phyloP scores from a whole-genome alignment of 2,797 vertebrate genomes.

The Monodelphis domestica region DNA sequence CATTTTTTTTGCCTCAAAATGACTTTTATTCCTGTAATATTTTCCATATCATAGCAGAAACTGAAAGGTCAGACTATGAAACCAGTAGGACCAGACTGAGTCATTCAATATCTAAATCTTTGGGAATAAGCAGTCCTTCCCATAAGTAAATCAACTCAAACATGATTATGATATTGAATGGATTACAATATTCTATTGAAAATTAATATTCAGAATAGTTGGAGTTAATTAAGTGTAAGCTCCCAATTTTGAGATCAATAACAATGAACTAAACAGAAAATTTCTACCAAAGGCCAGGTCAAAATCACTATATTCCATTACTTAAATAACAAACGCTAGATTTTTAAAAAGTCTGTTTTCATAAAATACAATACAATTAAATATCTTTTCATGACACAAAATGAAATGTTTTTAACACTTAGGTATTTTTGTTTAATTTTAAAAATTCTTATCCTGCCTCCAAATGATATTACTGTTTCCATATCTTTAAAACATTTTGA shows the following conservation, averaged over 20 bases:
- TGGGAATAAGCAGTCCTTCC: neutral
- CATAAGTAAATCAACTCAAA: neutral
- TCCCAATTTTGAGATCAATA: conserved; percentile 21
- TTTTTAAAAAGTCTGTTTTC: neutral
- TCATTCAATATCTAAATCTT: conserved; percentile 14
- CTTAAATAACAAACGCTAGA: neutral
- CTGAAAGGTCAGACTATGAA: conserved; percentile 40
- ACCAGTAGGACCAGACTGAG: neutral
- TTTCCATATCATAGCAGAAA: conserved; percentile 48
- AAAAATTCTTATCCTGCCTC: neutral
- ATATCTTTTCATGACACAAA: neutral
- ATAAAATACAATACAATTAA: neutral
- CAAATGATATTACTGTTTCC: neutral
- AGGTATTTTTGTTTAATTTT: conserved; percentile 13
- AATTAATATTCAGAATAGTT: neutral
- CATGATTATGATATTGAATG: neutral
- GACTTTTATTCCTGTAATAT: conserved; percentile 22
- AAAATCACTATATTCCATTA: conserved; percentile 31
- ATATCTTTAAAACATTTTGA: neutral
- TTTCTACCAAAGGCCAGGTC: neutral
- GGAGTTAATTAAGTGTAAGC: neutral
- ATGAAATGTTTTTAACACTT: neutral
- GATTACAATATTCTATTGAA: neutral
- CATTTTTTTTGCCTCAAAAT: conserved; percentile 47
- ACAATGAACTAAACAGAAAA: neutral